Base-by-base conservation (phyloP, 2,888 invertebrate genomes). In the Drosophila antonietae region DNA sequence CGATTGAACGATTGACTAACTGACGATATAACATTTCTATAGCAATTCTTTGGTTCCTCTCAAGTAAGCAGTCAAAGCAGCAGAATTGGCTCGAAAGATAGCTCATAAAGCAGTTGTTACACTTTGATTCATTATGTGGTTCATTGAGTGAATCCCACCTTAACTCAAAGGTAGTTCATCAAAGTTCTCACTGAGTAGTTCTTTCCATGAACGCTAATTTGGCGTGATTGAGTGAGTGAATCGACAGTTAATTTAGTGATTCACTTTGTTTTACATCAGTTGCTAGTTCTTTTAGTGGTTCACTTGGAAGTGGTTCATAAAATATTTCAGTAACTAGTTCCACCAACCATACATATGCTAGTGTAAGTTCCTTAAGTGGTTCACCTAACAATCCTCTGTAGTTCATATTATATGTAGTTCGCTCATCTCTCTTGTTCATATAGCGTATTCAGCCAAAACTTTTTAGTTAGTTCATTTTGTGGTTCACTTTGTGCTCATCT, bases 1-100 rank as follows among this genome's bases (percentile, higher is more conserved):
- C 6, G 58, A 65, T 71, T 57, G 53, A 75, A 44, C 53, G 47
- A 74, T 3, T 47, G 51, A 51, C 20, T 14, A 20, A 35, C 33
- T 35, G 14, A 20, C 14, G n/a, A 2, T 14, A 14, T 39, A 2
- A 31, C 10, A 31, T 9, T 28, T 49, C 23, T 49, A 49, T 31
- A 10, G 31, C 31, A n/a, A 4, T 9, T 49, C 5, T 49, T n/a
- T 49, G 9, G 4, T 5, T 15, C 10, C 10, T 49, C 47, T 49
- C 10, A 31, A 10, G 9, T 5, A 10, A n/a, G 15, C 47, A 28
- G 28, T n/a, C 28, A 28, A 28, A 4, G 47, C 15, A 5, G 28
- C 49, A 49, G 5, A 15, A 47, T 15, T 28, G 8, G 28, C 28
- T 47, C 15, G 28, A 15, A 8, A 15, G 15, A 15, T 28, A 15